Base-by-base conservation (phyloP, 2,888 invertebrate genomes). In the Harpalus rufipes region DNA sequence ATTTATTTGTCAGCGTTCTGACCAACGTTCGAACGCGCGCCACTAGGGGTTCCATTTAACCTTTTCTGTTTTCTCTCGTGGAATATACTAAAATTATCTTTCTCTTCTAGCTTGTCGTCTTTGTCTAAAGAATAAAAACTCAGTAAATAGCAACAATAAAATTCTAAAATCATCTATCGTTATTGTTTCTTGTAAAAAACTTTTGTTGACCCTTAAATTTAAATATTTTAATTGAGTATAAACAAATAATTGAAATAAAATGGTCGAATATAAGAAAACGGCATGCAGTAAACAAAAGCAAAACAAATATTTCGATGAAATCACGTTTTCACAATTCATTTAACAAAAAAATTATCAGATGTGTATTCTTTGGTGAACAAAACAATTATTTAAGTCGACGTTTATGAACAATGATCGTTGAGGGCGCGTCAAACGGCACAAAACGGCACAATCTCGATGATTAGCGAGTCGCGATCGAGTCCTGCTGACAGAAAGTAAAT, bases 401-500 rank as follows among this genome's bases (percentile, higher is more conserved):
- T 44, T 44, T 74, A 74, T 51, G 44, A 74, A 51, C 72, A 44
- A 74, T 74, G 41, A 51, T 74, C 44, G 51, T 8, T 16, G 5
- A 8, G 72, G 18, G 72, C 41, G 44, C 72, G 18, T 68, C 18
- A 44, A 4, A 39, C 72, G 18, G 14, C 25, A 25, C 25, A 65
- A n/a, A n/a, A 21, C 25, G 65, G n/a, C 39, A 81, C 81, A 81
- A 81, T 81, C 65, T 16, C n/a, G 81, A 81, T 65, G 56, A 81
- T 81, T 81, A 81, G 81, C 82, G 82, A 58, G 14, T 79, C 79
- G 79, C 61, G 65, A 82, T 68, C 58, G 58, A 10, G 72, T 51
- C 21, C 68, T 58, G 81, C 81, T 65, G 72, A 82, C 72, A 72
- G 82, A 82, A 72, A 82, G 82, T 82, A 82, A 82, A 82, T 82